A percentile compares a stretch with the other conserved stretches of the same genome.
Conservation (phyloP, 2,113 vertebrate genomes). For the Pristiophorus japonicus region DNA sequence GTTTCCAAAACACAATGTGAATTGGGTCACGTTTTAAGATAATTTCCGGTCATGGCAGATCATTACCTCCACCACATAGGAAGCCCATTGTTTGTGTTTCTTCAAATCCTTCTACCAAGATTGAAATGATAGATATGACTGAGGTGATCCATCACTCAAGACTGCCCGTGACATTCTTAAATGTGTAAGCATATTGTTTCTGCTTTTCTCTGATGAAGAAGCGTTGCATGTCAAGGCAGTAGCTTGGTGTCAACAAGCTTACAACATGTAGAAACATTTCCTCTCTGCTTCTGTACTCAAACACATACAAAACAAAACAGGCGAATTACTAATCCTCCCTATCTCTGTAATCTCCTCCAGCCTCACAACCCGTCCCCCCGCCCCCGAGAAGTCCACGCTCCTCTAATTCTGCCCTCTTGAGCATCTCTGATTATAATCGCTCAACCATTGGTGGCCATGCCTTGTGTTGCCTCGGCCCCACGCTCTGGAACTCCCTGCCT, state of each 20-base stretch:
- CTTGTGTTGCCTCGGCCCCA: too few species aligned
- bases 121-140: not conserved
- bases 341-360: too few species aligned
- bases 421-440: too few species aligned
- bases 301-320: not conserved
- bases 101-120: not conserved
- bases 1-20: not conserved
- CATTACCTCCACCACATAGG: not conserved
- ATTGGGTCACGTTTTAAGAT: not conserved
- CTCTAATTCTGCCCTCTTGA: too few species aligned
- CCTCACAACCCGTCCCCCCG: too few species aligned
- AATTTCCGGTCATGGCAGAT: not conserved
- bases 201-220: not conserved
- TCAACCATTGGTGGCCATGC: too few species aligned
- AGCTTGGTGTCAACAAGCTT: not conserved
- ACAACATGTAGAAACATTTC: not conserved
- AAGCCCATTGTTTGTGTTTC: not conserved
- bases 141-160: not conserved
- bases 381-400: too few species aligned
- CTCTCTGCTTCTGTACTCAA: not conserved
- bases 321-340: too few species aligned
- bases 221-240: not conserved
- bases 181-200: constrained; percentile 16
- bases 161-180: not conserved
- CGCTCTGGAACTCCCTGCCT: too few species aligned